Evolutionary conservation across 2,797 vertebrate species (phyloP).

Genomic region (Spinus olivaceus): DNA sequence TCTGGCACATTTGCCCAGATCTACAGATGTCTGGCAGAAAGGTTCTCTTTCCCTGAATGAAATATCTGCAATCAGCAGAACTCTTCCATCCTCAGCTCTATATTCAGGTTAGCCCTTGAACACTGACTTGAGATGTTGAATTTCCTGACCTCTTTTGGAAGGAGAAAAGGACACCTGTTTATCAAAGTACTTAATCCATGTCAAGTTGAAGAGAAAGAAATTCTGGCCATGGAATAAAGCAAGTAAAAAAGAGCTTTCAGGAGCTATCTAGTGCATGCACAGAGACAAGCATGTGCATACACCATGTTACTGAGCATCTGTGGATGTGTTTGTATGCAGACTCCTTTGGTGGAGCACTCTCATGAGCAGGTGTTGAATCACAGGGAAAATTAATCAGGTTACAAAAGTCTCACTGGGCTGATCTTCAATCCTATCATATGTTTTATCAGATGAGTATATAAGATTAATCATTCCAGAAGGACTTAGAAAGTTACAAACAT

Average conservation of each 20-base stretch:
- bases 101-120: not conserved
- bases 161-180: not conserved
- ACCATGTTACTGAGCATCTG: not conserved
- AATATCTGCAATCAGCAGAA: not conserved
- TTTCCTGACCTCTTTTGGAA: not conserved
- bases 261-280: not conserved
- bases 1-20: not conserved
- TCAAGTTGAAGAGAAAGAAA: not conserved
- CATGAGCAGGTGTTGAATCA: not conserved
- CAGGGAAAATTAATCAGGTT: not conserved
- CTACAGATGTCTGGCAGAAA: not conserved
- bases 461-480: not conserved
- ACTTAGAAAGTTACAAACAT: not conserved
- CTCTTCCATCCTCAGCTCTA: not conserved
- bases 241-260: not conserved
- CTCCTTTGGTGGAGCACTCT: not conserved
- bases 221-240: not conserved
- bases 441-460: not conserved
- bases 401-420: not conserved
- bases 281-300: not conserved
- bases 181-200: not conserved
- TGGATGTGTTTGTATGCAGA: not conserved
- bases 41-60: not conserved
- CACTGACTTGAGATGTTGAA: not conserved
- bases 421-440: not conserved